A percentile compares a stretch with the other conserved stretches of the same genome.
Evolutionary conservation across 1,140 invertebrate species (phyloP).

Genomic region (Drosophila subpulchrella): DNA sequence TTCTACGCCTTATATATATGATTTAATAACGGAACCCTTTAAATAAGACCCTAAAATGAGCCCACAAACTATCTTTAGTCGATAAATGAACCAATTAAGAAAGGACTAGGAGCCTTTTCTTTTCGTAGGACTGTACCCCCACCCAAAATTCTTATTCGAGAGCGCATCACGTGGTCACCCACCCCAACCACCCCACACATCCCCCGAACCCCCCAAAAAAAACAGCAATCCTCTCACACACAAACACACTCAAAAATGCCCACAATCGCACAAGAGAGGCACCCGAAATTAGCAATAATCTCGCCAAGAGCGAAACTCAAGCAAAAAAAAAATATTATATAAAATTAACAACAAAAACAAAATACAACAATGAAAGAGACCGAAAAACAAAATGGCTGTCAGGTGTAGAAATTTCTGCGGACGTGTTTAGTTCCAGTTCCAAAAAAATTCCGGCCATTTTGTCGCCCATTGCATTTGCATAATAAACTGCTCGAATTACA

Average conservation of each 20-base stretch:
- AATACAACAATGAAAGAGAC: slow-evolving; percentile 30
- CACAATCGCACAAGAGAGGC: slow-evolving; percentile 42
- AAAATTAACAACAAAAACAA: slow-evolving; percentile 40
- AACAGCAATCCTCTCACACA: slow-evolving; percentile 17
- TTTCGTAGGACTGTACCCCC: background rate
- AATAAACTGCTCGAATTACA: slow-evolving; percentile 20
- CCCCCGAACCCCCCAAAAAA: background rate
- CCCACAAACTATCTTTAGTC: background rate
- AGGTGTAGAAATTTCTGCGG: slow-evolving; percentile 48
- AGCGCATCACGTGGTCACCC: slow-evolving; percentile 48
- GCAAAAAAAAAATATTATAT: slow-evolving; percentile 32
- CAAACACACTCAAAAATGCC: slow-evolving; percentile 9
- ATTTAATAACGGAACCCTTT: background rate
- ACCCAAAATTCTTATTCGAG: slow-evolving; percentile 17
- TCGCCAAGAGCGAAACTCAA: slow-evolving; percentile 35
- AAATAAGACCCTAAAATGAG: background rate
- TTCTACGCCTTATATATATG: slow-evolving; percentile 5
- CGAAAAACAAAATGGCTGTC: slow-evolving; percentile 71
- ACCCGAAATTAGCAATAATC: slow-evolving; percentile 68
- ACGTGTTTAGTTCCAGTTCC: slow-evolving; percentile 48
- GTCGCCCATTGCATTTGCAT: slow-evolving; percentile 30
- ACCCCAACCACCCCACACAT: slow-evolving; percentile 6
- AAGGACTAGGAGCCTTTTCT: background rate
- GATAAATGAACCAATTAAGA: background rate
- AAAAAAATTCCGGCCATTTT: slow-evolving; percentile 33